phyloP scores from a whole-genome alignment of 2,888 invertebrate species.

The Colletes collaris region DNA sequence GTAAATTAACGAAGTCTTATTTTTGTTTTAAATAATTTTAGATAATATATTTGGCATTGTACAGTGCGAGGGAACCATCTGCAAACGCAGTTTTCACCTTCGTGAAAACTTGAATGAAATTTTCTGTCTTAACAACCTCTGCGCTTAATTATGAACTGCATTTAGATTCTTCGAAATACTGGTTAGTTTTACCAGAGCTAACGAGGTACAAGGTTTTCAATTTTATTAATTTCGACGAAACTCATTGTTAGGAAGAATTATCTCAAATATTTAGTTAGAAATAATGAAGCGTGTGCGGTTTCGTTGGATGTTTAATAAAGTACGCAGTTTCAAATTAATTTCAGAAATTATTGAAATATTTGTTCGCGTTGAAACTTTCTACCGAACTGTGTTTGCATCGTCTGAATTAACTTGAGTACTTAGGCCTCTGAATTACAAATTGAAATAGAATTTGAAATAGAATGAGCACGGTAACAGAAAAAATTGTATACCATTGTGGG shows the following conservation, averaged over 20 bases:
- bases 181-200: background rate
- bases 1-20: no score
- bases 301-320: background rate
- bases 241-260: background rate
- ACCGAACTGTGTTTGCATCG: background rate
- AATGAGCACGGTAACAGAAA: no score
- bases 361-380: background rate
- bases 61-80: no score
- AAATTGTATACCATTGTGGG: no score
- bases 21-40: no score
- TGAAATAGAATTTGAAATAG: no score
- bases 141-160: background rate
- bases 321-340: background rate
- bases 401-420: background rate
- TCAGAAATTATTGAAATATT: background rate
- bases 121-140: conserved; percentile 5
- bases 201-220: background rate
- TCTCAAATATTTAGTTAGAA: background rate
- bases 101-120: background rate
- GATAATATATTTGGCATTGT: no score
- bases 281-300: background rate
- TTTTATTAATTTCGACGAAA: no score
- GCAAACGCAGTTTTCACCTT: background rate
- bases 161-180: background rate
- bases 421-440: background rate